phyloP scores from a whole-genome alignment of 1,140 invertebrate species.

The Anastrepha ludens region DNA sequence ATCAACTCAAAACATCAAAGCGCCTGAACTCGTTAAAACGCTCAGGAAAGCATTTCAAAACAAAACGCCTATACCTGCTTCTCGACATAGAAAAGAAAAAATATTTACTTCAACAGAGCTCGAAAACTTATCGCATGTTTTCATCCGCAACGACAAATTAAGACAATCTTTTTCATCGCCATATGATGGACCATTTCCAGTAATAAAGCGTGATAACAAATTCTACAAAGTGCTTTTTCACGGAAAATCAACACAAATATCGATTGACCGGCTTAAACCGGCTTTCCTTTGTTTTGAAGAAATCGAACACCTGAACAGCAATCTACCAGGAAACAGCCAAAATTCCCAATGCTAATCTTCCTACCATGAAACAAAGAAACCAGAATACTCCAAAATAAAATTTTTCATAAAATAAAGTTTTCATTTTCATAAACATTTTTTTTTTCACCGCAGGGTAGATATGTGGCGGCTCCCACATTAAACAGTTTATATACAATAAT shows the following conservation, averaged over 20 bases:
- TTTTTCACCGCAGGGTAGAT: not conserved
- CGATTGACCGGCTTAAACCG: not conserved
- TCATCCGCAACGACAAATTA: not conserved
- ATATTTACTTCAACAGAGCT: conserved; percentile 7
- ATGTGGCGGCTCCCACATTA: no score
- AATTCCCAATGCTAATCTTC: not conserved
- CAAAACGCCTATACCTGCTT: not conserved
- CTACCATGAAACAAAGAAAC: not conserved
- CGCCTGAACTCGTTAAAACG: not conserved
- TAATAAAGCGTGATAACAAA: not conserved
- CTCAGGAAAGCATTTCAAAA: conserved; percentile 15
- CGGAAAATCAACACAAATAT: not conserved
- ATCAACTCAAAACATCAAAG: not conserved
- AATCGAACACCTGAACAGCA: no score
- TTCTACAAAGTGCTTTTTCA: not conserved
- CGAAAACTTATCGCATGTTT: not conserved
- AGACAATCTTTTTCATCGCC: conserved; percentile 2
- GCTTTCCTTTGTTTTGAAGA: not conserved
- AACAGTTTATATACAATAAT: no score
- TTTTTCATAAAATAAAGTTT: no score
- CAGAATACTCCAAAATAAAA: not conserved
- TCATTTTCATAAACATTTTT: not conserved
- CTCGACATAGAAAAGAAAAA: not conserved
- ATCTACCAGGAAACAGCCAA: not conserved
- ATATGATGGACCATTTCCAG: not conserved